Base-by-base conservation (phyloP, 2,888 invertebrate species). In the Choristoneura rosaceana region DNA sequence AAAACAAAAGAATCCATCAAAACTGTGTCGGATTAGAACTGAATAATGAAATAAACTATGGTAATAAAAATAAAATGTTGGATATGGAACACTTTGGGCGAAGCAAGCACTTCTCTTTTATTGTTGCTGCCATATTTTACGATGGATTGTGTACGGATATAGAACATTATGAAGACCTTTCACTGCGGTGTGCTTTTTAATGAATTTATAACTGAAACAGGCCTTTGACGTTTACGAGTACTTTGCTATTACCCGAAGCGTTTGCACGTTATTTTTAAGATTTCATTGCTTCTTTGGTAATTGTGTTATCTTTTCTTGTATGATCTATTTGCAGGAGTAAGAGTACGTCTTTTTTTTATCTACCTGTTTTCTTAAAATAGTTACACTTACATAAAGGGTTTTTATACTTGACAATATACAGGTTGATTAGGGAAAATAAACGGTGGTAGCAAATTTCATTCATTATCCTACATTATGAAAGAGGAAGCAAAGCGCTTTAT, bases 101-200 rank as follows among this genome's bases (percentile, higher is more conserved):
- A 84, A 84, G 90, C 88, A 84, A 88, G 85, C 93, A 93, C 93
- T 93, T 89, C 89, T 91, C 92, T 93, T 94, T 94, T 93, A 94
- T 93, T 93, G 93, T 94, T 91, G 91, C 89, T 88, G 92, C 91
- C 87, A 93, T 93, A 93, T 91, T 94, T 94, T 94, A 93, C 87
- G 92, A 87, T 90, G 91, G 93, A 93, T 94, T 94, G 93, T 94
- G 90, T 93, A 86, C 93, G 80, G 88, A 92, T 90, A 90, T 94
- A 94, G 93, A 90, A 88, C 84, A 75, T 73, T 71, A 73, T 73
- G 64, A 69, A 68, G 74, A 65, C 62, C 65, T 68, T 70, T 70
- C 65, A 68, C 74, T 58, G 70, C 66, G 71, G 61, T 47, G 64
- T 14, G 38, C 65, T 55, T 63, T 68, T 63, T 67, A 68, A 74